Evolutionary conservation across 2,888 invertebrate species (phyloP), one percentile per base, ranked within the genome.

Genomic region (Alloplasta piceator): DNA sequence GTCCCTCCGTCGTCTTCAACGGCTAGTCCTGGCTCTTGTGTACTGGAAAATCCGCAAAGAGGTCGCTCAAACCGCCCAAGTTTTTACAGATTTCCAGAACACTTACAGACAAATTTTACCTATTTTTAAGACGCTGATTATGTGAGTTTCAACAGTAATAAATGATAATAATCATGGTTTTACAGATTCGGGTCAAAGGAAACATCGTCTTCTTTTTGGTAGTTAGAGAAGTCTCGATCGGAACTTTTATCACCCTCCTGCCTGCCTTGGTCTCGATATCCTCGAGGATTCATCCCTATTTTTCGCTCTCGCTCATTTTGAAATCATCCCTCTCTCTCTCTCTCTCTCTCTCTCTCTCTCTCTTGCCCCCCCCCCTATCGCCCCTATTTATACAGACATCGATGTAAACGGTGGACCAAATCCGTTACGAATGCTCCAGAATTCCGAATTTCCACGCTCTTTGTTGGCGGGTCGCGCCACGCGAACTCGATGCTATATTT

Each of bases 401-500:
- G n/a, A 63, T 63, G 58, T 26, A 36, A 36, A 43, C 61, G 48
- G 43, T 64, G 26, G 26, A 74, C 78, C 67, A 77, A 78, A 61
- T 72, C 87, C 85, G 85, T 86, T 86, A 78, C 86, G 85, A 89
- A 87, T 90, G 80, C 78, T 68, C 68, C 76, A 83, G 82, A 87
- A 86, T 84, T 85, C 74, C 38, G 80, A 87, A 90, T 90, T 90
- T 91, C 89, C 90, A 91, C 89, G 90, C 85, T 88, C 85, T 86
- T 89, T 74, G 84, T 82, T 76, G 26, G 68, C 79, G 86, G 88
- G 86, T 85, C 83, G 84, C 87, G 89, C 79, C 87, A 85, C 87
- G 80, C 85, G 90, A 90, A 87, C 90, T 80, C 73, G n/a, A 41
- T 55, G 39, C 86, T 71, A 89, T 89, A 87, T 86, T 86, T 90